phyloP scores from a whole-genome alignment of 2,888 invertebrate genomes.

The Drosophila bunnanda region DNA sequence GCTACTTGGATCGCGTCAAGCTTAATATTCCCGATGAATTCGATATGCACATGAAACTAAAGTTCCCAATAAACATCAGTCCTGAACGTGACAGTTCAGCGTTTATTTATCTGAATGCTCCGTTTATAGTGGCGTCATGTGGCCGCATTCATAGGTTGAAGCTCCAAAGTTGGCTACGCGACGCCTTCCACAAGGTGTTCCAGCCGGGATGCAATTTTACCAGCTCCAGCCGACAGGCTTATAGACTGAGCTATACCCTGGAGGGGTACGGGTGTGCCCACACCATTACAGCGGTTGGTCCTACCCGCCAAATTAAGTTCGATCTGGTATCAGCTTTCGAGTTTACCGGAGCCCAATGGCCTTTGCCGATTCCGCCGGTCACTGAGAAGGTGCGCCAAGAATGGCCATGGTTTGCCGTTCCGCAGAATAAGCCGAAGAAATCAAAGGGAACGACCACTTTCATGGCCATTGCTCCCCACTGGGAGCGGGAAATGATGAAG shows the following conservation, averaged over 20 bases:
- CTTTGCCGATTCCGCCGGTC: constrained; percentile 10
- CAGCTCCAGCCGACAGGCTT: background rate
- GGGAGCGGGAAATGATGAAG: constrained; percentile 51
- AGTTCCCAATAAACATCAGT: constrained; percentile 20
- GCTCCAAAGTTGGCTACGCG: constrained; percentile 44
- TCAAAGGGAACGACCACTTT: constrained; percentile 13
- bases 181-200: constrained; percentile 21
- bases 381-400: background rate
- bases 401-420: constrained; percentile 45
- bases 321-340: constrained; percentile 52
- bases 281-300: constrained; percentile 19
- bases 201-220: rapidly evolving
- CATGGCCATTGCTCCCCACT: constrained; percentile 51
- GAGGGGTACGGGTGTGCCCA: constrained; percentile 48
- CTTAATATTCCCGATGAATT: constrained; percentile 46
- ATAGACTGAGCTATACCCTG: constrained; percentile 12
- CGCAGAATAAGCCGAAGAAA: constrained; percentile 15
- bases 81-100: background rate
- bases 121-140: background rate
- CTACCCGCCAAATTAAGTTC: constrained; percentile 26
- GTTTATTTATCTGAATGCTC: constrained; percentile 6
- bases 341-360: constrained; percentile 26
- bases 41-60: constrained; percentile 47
- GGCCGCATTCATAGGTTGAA: background rate
- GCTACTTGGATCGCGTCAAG: constrained; percentile 48